Percentiles rank a stretch among this genome's conserved stretches.
Conservation (phyloP, 2,113 vertebrate species). For the Zeus faber region DNA sequence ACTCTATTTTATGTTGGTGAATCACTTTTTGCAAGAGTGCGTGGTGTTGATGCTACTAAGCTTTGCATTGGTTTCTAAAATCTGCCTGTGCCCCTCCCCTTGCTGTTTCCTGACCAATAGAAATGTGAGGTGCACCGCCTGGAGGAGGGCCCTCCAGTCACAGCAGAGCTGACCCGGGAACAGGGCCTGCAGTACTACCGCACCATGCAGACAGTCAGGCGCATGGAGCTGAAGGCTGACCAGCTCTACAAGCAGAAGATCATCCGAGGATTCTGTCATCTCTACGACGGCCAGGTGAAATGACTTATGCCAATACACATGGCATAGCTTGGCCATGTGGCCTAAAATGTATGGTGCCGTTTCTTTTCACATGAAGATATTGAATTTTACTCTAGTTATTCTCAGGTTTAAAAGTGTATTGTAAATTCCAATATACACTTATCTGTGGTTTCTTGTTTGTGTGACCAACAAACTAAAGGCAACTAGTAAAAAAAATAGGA, state of each 20-base stretch:
- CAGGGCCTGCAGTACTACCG: slow-evolving; percentile 91
- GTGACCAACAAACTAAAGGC: too few species aligned
- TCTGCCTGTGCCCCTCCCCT: neutral
- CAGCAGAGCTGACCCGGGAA: slow-evolving; percentile 83
- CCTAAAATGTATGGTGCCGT: neutral
- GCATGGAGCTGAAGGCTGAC: slow-evolving; percentile 96
- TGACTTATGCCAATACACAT: too few species aligned
- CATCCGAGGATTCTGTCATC: slow-evolving; percentile 94
- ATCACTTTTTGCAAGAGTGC: too few species aligned
- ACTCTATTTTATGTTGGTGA: too few species aligned
- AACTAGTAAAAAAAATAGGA: too few species aligned
- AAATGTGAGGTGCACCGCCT: slow-evolving; percentile 87
- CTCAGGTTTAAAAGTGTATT: too few species aligned
- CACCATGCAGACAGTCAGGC: slow-evolving; percentile 89
- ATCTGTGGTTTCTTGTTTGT: too few species aligned
- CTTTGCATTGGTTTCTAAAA: neutral
- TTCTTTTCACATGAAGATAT: too few species aligned
- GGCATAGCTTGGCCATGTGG: too few species aligned
- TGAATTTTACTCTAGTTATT: too few species aligned
- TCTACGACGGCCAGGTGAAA: slow-evolving; percentile 95
- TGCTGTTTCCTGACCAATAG: slow-evolving; percentile 49
- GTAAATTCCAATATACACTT: too few species aligned
- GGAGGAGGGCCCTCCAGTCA: slow-evolving; percentile 81
- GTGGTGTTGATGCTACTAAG: too few species aligned
- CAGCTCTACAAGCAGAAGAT: slow-evolving; percentile 91